Conservation (phyloP, 2,113 vertebrate species). For the Todiramphus saurophagus region DNA sequence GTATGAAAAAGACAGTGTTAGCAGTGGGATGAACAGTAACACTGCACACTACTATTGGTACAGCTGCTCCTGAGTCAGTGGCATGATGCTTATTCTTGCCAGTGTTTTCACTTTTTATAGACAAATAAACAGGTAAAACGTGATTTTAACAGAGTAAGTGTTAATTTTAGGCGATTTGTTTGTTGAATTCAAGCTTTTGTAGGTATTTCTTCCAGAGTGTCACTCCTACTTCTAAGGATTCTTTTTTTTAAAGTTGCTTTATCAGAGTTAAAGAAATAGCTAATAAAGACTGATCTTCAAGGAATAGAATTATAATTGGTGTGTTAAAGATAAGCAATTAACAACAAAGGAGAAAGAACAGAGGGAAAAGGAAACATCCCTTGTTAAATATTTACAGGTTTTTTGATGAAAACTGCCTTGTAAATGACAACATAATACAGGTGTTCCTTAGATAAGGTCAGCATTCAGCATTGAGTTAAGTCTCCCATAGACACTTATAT, state of each 20-base stretch:
- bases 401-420: not conserved
- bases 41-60: not conserved
- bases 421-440: not conserved
- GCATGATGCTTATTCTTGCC: not conserved
- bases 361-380: not conserved
- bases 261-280: not conserved
- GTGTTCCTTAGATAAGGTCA: slow-evolving; percentile 13
- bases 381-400: not conserved
- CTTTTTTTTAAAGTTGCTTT: not conserved
- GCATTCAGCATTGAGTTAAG: not conserved
- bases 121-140: not conserved
- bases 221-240: not conserved
- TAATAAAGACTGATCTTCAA: not conserved
- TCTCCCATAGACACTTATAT: not conserved
- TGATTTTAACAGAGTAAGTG: not conserved
- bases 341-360: not conserved
- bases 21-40: not conserved
- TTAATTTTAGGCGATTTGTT: not conserved
- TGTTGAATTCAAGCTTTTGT: not conserved
- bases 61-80: not conserved
- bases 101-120: not conserved
- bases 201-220: not conserved
- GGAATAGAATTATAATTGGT: not conserved
- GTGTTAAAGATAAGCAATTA: slow-evolving; percentile 9
- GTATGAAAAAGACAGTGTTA: not conserved